These are phyloP conservation scores for Cheilosia pagana DNA, from an alignment of 2,888 invertebrate genomes.

Conservation along the genomic window DNA sequence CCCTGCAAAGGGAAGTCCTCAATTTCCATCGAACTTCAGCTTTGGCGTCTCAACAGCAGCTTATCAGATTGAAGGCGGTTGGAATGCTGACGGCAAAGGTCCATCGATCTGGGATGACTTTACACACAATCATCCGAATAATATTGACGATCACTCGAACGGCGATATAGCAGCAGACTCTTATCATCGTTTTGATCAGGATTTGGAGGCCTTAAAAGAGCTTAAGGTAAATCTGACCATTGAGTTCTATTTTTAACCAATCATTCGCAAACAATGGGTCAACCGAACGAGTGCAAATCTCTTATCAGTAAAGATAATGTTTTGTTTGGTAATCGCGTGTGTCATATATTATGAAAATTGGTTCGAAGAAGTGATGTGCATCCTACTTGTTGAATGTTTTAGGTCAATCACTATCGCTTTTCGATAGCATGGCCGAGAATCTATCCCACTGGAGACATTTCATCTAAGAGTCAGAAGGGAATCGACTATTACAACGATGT, in stretches of 20 bases:
- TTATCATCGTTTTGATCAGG: conserved; percentile 85
- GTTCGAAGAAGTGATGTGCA: not conserved
- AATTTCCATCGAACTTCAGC: conserved; percentile 77
- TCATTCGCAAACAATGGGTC: not conserved
- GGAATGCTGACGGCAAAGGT: conserved; percentile 83
- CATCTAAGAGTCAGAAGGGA: conserved; percentile 86
- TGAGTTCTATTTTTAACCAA: not conserved
- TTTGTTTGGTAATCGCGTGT: no score
- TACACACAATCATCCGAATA: conserved; percentile 80
- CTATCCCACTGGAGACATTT: conserved; percentile 85
- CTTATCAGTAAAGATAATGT: conserved; percentile 17
- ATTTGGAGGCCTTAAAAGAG: conserved; percentile 85
- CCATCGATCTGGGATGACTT: conserved; percentile 85
- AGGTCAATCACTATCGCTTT: conserved; percentile 85
- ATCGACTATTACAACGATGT: conserved; percentile 87
- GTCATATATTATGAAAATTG: no score
- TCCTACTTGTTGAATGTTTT: not conserved
- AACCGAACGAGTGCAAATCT: not conserved
- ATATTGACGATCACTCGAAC: conserved; percentile 83
- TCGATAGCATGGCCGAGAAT: conserved; percentile 88
- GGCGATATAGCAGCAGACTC: conserved; percentile 86
- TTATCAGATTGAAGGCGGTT: conserved; percentile 79
- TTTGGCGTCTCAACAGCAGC: conserved; percentile 79
- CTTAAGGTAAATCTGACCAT: conserved; percentile 82
- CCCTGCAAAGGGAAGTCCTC: conserved; percentile 66